Conservation (phyloP, 1,140 invertebrate genomes). For the Odontomachus brunneus region DNA sequence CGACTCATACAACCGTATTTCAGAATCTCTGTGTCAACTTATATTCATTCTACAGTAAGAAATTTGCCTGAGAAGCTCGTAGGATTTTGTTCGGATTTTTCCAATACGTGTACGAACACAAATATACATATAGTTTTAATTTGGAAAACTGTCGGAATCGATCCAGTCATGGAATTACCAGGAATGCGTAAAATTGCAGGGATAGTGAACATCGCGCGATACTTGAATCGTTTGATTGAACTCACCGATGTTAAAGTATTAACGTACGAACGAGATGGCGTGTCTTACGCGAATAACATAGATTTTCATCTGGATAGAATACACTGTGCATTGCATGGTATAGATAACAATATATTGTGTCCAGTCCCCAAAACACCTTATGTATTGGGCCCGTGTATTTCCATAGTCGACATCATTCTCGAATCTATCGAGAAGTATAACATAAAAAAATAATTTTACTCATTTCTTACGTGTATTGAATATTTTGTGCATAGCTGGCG, state of each 20-base stretch:
- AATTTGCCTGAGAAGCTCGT: slow-evolving; percentile 64
- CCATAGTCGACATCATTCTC: slow-evolving; percentile 78
- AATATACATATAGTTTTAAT: slow-evolving; percentile 82
- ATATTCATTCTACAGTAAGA: slow-evolving; percentile 83
- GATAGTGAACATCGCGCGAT: slow-evolving; percentile 85
- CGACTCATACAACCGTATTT: slow-evolving; percentile 75
- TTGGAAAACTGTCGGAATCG: slow-evolving; percentile 84
- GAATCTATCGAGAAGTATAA: slow-evolving; percentile 59
- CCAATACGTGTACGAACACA: slow-evolving; percentile 30
- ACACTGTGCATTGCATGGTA: slow-evolving; percentile 69
- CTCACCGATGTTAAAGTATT: slow-evolving; percentile 74
- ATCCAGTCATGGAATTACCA: slow-evolving; percentile 82
- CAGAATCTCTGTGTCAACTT: slow-evolving; percentile 75
- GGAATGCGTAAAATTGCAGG: slow-evolving; percentile 83
- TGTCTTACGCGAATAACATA: slow-evolving; percentile 82
- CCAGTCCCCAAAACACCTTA: slow-evolving; percentile 63
- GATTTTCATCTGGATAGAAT: slow-evolving; percentile 86
- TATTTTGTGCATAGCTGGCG: too few species aligned
- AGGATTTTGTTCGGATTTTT: slow-evolving; percentile 73
- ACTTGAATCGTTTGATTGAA: slow-evolving; percentile 85
- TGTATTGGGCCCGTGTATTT: slow-evolving; percentile 74
- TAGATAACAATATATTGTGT: slow-evolving; percentile 32
- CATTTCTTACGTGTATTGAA: slow-evolving; percentile 9
- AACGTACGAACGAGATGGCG: slow-evolving; percentile 82
- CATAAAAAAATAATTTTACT: slow-evolving; percentile 27